phyloP scores from a whole-genome alignment of 2,888 invertebrate genomes.

The Leptopilina drosophilae region DNA sequence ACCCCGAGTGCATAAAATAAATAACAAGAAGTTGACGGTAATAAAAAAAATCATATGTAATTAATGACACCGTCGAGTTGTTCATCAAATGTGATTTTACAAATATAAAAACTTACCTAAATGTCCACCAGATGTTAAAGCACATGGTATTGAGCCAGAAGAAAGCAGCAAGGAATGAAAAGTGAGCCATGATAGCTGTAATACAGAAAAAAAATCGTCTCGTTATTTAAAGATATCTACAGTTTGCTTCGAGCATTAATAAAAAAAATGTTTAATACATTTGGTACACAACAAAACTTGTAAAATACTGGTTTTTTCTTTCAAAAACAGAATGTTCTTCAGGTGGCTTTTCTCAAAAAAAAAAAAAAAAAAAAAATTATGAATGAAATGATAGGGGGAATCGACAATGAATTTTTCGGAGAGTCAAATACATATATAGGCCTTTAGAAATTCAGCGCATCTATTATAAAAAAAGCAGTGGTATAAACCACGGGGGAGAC shows the following conservation, averaged over 20 bases:
- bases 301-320: not conserved
- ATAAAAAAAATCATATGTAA: not conserved
- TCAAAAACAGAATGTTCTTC: not conserved
- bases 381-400: conserved; percentile 50
- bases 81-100: conserved; percentile 35
- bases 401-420: conserved; percentile 71
- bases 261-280: no score
- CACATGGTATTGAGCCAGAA: conserved; percentile 97
- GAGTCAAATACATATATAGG: conserved; percentile 63
- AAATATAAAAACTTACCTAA: conserved; percentile 82
- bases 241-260: not conserved
- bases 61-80: not conserved
- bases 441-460: conserved; percentile 64
- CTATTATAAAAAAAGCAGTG: conserved; percentile 59
- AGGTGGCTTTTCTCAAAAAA: conserved; percentile 20
- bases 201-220: conserved; percentile 68
- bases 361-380: conserved; percentile 7
- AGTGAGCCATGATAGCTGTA: conserved; percentile 90
- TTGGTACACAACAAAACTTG: no score
- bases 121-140: conserved; percentile 97
- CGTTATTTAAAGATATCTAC: not conserved
- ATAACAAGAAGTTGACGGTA: not conserved
- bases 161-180: conserved; percentile 92
- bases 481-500: conserved; percentile 56
- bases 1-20: no score